Percentiles rank a stretch among this genome's conserved stretches.
Evolutionary conservation across 2,113 vertebrate genomes (phyloP).

Genomic region (Fregetta grallaria): DNA sequence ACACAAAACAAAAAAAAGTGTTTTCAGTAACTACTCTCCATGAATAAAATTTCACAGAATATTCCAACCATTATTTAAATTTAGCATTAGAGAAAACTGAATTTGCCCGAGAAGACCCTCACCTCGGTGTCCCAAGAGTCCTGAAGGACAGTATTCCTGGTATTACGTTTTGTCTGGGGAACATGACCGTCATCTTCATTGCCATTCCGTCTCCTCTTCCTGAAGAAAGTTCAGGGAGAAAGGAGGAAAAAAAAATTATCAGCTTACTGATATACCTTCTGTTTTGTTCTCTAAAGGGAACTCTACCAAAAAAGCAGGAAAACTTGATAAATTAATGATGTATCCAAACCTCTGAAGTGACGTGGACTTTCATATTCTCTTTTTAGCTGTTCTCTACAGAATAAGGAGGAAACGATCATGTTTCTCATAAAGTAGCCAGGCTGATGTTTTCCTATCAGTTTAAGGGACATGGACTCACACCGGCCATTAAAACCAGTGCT

Average conservation of each 20-base stretch:
- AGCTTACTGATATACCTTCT: rapidly evolving
- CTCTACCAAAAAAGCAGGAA: no score
- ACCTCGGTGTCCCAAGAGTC: slow-evolving; percentile 97
- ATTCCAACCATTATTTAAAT: background rate
- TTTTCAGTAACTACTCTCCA: background rate
- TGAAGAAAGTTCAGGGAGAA: slow-evolving; percentile 38
- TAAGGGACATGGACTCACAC: background rate
- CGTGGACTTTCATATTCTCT: background rate
- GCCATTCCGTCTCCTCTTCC: slow-evolving; percentile 89
- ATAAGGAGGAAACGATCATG: rapidly evolving
- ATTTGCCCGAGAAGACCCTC: background rate
- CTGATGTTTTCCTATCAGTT: background rate
- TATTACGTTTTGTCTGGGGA: slow-evolving; percentile 86
- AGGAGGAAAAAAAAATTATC: background rate
- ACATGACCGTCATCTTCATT: slow-evolving; percentile 82
- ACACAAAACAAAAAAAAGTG: background rate
- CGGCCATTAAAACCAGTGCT: background rate
- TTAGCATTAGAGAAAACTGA: background rate
- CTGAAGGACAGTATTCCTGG: slow-evolving; percentile 78
- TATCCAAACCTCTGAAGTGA: background rate
- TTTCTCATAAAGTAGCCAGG: background rate
- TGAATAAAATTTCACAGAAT: background rate
- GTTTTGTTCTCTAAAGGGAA: background rate
- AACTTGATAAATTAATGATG: background rate
- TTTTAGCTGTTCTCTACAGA: background rate